Conservation (phyloP, 1,140 invertebrate genomes). For the Hesperophylax magnus region DNA sequence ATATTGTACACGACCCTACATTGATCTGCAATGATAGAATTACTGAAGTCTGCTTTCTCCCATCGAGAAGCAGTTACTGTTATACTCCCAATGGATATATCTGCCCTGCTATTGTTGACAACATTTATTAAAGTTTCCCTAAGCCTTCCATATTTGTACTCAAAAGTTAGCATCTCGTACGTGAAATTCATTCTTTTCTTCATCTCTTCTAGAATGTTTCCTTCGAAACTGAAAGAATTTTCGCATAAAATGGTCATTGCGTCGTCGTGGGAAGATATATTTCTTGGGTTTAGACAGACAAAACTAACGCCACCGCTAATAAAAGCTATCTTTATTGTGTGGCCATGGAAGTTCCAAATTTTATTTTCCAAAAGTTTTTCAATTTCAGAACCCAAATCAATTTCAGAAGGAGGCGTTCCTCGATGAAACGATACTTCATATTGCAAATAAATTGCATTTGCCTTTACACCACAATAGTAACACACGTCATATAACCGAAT, state of each 20-base stretch:
- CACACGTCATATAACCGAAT: conserved; percentile 4
- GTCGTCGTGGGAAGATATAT: neutral
- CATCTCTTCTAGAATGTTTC: conserved; percentile 7
- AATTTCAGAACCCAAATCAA: neutral
- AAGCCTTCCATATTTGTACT: neutral
- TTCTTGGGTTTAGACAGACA: neutral
- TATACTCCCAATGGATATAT: neutral
- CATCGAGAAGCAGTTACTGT: conserved; percentile 12
- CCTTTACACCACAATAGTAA: neutral
- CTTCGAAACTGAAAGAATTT: conserved; percentile 5
- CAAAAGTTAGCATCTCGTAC: neutral
- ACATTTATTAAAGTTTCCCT: neutral
- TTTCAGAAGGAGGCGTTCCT: neutral
- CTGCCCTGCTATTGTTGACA: neutral
- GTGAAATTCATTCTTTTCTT: conserved; percentile 20
- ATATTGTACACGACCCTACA: neutral
- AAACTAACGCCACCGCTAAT: neutral
- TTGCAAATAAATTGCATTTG: neutral
- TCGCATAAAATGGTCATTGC: neutral
- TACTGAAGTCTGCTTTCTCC: neutral
- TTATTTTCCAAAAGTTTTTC: neutral
- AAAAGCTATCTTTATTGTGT: neutral
- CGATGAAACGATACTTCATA: neutral
- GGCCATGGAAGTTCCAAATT: neutral
- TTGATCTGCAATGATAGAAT: neutral